Evolutionary conservation across 1,140 invertebrate species (phyloP).

Genomic region (Drosophila bipectinata): DNA sequence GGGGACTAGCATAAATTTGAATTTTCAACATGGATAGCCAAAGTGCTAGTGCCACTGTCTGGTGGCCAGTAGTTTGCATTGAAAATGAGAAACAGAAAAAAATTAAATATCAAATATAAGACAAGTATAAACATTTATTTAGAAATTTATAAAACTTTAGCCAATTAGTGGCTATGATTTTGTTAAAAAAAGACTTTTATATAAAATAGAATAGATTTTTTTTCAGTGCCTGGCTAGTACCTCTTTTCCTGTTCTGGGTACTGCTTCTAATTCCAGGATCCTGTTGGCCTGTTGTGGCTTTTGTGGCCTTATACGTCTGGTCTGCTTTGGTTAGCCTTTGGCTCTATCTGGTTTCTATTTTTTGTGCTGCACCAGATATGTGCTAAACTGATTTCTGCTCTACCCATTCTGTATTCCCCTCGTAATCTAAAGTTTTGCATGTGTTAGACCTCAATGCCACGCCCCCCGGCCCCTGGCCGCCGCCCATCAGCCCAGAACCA

Average conservation of each 20-base stretch:
- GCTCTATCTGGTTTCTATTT: constrained; percentile 13
- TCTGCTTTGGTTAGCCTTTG: constrained; percentile 12
- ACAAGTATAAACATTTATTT: neutral
- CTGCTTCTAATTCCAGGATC: constrained; percentile 14
- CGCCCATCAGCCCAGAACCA: neutral
- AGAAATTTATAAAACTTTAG: too few relatives aligned
- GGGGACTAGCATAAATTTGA: constrained; percentile 70
- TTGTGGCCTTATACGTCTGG: constrained; percentile 37
- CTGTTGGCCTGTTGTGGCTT: constrained; percentile 52
- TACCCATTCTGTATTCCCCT: constrained; percentile 33
- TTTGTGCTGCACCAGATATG: constrained; percentile 39
- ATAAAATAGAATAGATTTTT: neutral
- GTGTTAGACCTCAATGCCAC: constrained; percentile 53
- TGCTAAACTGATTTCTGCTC: constrained; percentile 71
- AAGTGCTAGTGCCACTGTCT: constrained; percentile 19
- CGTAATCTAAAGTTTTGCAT: constrained; percentile 69
- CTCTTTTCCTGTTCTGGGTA: constrained; percentile 2
- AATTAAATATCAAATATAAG: neutral
- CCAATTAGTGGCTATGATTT: neutral
- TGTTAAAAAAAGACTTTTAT: neutral
- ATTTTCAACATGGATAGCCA: constrained; percentile 61
- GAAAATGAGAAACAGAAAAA: constrained; percentile 7
- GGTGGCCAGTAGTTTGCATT: constrained; percentile 39
- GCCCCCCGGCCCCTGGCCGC: constrained; percentile 18
- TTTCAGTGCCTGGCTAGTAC: neutral